Evolutionary conservation across 2,888 invertebrate species (phyloP).

Genomic region (Athetis lepigone): DNA sequence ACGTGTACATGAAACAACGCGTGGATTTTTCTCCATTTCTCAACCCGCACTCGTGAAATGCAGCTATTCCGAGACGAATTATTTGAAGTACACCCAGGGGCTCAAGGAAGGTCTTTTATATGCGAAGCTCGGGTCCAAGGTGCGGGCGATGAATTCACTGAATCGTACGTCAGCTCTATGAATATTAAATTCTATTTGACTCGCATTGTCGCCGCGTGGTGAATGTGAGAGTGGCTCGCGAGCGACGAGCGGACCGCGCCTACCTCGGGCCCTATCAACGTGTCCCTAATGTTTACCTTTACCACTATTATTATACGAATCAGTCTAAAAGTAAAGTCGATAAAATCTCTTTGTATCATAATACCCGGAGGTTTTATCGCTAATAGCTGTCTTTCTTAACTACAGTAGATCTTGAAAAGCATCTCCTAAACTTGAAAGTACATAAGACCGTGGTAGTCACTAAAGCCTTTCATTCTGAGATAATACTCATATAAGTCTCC

Average conservation of each 20-base stretch:
- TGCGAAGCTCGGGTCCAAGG: slow-evolving; percentile 87
- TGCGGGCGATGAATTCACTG: slow-evolving; percentile 89
- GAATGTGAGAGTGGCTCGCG: slow-evolving; percentile 79
- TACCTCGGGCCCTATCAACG: slow-evolving; percentile 58
- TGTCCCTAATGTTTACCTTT: slow-evolving; percentile 58
- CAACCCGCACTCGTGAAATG: slow-evolving; percentile 81
- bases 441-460: slow-evolving; percentile 70
- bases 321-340: slow-evolving; percentile 8
- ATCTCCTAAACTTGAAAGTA: slow-evolving; percentile 57
- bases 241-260: slow-evolving; percentile 60
- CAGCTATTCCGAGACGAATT: slow-evolving; percentile 86
- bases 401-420: slow-evolving; percentile 17
- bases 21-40: slow-evolving; percentile 78
- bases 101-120: slow-evolving; percentile 87
- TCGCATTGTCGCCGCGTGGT: slow-evolving; percentile 85
- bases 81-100: slow-evolving; percentile 87
- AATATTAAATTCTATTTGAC: slow-evolving; percentile 90
- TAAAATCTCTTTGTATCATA: slow-evolving; percentile 7
- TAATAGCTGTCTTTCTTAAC: not conserved
- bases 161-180: slow-evolving; percentile 89
- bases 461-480: slow-evolving; percentile 75
- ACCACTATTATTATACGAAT: slow-evolving; percentile 21
- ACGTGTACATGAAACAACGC: slow-evolving; percentile 80
- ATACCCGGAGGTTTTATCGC: not conserved
- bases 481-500: slow-evolving; percentile 78